These are phyloP conservation scores for Blastobasis lacticolella DNA, from an alignment of 2,888 invertebrate genomes.

Conservation along the genomic window DNA sequence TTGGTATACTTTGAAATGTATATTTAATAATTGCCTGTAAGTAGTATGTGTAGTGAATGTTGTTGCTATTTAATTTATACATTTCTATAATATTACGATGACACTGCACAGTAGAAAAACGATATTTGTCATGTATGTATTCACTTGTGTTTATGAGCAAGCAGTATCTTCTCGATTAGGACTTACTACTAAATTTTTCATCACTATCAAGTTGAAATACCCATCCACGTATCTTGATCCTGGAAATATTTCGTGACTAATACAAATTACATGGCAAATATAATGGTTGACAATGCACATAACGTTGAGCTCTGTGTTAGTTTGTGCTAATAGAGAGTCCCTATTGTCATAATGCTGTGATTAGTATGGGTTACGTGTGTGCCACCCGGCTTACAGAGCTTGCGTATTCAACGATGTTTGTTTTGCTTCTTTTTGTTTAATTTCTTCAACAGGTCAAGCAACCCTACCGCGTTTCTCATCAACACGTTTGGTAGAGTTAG, in stretches of 20 bases:
- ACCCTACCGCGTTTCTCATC: constrained; percentile 81
- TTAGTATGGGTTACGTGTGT: constrained; percentile 48
- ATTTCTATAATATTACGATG: constrained; percentile 15
- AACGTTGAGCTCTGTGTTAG: constrained; percentile 8
- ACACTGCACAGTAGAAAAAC: constrained; percentile 31
- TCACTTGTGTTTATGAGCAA: background rate
- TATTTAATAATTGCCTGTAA: constrained; percentile 25
- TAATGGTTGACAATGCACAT: constrained; percentile 18
- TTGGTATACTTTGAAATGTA: constrained; percentile 26
- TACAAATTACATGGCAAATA: constrained; percentile 27
- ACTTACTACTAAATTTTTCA: background rate
- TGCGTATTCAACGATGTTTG: constrained; percentile 53
- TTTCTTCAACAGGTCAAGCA: constrained; percentile 83
- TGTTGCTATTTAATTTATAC: constrained; percentile 25
- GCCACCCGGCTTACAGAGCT: constrained; percentile 48
- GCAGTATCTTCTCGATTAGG: background rate
- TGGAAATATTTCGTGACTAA: background rate
- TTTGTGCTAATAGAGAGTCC: constrained; percentile 4
- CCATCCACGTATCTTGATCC: no score
- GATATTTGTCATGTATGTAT: constrained; percentile 35
- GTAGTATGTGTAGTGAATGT: constrained; percentile 43
- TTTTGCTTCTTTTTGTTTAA: constrained; percentile 69
- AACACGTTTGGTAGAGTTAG: constrained; percentile 80
- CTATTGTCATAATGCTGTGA: constrained; percentile 25
- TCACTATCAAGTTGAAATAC: no score